phyloP scores from a whole-genome alignment of 2,113 vertebrate species.

The Cebus imitator region DNA sequence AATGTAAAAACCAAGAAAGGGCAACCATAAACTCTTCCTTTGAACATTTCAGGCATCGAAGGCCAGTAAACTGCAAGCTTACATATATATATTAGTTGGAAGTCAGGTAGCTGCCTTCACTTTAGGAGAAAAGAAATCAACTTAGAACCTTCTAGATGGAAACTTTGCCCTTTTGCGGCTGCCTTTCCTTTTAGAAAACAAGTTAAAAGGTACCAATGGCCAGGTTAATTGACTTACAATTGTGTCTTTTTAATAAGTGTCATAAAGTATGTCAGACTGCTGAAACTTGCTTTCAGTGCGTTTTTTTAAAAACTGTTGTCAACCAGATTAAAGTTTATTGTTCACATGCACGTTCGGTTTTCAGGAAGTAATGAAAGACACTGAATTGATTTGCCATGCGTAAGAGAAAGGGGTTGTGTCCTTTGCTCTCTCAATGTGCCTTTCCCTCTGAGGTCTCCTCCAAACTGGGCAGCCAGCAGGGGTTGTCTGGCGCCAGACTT shows the following conservation, averaged over 20 bases:
- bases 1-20: not conserved
- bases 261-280: conserved; percentile 84
- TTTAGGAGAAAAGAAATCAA: conserved; percentile 72
- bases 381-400: conserved; percentile 81
- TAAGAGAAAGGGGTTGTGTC: conserved; percentile 72
- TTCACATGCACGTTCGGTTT: conserved; percentile 77
- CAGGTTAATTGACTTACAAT: conserved; percentile 86
- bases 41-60: not conserved
- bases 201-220: conserved; percentile 83
- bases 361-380: conserved; percentile 82
- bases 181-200: conserved; percentile 84
- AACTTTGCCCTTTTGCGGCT: conserved; percentile 78
- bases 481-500: not conserved
- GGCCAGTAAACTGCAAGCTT: not conserved
- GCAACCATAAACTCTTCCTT: not conserved
- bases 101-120: conserved; percentile 63
- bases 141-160: conserved; percentile 77
- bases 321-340: conserved; percentile 87
- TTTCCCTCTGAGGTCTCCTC: conserved; percentile 65
- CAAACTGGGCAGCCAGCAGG: not conserved
- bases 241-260: conserved; percentile 86
- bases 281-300: conserved; percentile 83
- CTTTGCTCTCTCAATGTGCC: conserved; percentile 80
- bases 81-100: not conserved
- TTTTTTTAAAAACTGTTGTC: conserved; percentile 85